Evolutionary conservation across 1,140 invertebrate genomes (phyloP), one percentile per base, ranked within the genome.

Genomic region (Dreissena polymorpha): DNA sequence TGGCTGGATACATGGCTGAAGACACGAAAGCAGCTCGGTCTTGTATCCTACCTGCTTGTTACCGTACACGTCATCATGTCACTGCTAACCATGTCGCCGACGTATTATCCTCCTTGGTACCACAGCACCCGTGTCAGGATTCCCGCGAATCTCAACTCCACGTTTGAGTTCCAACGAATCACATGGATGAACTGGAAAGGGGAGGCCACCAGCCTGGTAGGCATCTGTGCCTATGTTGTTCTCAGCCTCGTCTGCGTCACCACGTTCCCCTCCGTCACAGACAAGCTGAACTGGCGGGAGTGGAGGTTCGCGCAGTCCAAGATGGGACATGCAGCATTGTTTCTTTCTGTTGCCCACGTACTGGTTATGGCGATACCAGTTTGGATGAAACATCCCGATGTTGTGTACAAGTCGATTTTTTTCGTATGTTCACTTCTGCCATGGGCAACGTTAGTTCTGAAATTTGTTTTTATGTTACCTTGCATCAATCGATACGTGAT

Each of bases 1-100:
- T 91, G 88, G 87, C 50, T 92, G 18, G 89, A 91, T 49, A 76
- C 83, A 29, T 92, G 92, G 92, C 60, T 92, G 63, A 89, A 88
- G 65, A 83, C 81, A 8, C 79, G 92, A 16, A 92, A 92, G 74
- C 89, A 91, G 74, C 81, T 92, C 0, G 92, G 92, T 65, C 71
- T 92, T 10, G 86, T 90, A 57, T 86, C 89, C 21, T 89, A 91
- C 71, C 72, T 84, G 7, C 83, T 92, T 14, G 86, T 85, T 0
- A 64, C 83, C 49, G 64, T 89, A 0, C 92, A 92, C 68, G 90
- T 86, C 5, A 85, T 92, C 0, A 87, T 90, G 71, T 92, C 91
- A 8, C 63, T 90, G 39, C 63, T 89, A 39, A 88, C 90, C 65
- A 88, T 92, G 81, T 89, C 88, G 18, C 91, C 92, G 10, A 89